phyloP scores from a whole-genome alignment of 2,888 invertebrate genomes.

The Xestia sexstrigata region DNA sequence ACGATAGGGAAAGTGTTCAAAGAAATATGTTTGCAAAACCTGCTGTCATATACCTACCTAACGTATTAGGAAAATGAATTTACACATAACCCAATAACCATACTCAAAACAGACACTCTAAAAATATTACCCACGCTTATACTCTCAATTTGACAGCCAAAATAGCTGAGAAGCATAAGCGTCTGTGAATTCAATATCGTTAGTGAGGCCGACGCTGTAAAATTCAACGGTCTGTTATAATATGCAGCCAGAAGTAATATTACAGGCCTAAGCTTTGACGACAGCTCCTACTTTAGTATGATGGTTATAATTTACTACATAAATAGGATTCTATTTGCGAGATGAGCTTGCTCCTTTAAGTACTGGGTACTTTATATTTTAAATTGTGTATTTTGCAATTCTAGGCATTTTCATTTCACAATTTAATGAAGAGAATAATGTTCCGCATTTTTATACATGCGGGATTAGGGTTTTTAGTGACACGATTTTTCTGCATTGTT shows the following conservation, averaged over 20 bases:
- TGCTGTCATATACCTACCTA: background rate
- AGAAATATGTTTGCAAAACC: background rate
- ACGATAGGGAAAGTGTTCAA: too few relatives aligned
- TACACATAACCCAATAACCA: background rate
- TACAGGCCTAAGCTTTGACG: constrained; percentile 35
- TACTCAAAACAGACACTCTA: background rate
- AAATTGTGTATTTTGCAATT: background rate
- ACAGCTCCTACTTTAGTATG: constrained; percentile 32
- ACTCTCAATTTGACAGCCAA: constrained; percentile 17
- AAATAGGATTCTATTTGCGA: constrained; percentile 30
- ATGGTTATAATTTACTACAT: constrained; percentile 37
- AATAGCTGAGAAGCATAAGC: constrained; percentile 3
- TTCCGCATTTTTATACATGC: background rate
- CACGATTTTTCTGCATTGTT: background rate
- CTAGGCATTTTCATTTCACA: background rate
- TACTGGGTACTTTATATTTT: background rate
- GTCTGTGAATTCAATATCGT: constrained; percentile 35
- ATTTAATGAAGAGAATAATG: background rate
- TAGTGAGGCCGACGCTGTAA: constrained; percentile 34
- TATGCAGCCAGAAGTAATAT: constrained; percentile 48
- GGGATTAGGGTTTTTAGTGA: background rate
- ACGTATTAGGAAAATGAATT: background rate
- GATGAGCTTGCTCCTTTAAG: constrained; percentile 9
- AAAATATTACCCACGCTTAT: background rate
- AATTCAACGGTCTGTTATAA: constrained; percentile 50